Evolutionary conservation across 2,113 vertebrate species (phyloP).

Genomic region (Mesitornis unicolor): DNA sequence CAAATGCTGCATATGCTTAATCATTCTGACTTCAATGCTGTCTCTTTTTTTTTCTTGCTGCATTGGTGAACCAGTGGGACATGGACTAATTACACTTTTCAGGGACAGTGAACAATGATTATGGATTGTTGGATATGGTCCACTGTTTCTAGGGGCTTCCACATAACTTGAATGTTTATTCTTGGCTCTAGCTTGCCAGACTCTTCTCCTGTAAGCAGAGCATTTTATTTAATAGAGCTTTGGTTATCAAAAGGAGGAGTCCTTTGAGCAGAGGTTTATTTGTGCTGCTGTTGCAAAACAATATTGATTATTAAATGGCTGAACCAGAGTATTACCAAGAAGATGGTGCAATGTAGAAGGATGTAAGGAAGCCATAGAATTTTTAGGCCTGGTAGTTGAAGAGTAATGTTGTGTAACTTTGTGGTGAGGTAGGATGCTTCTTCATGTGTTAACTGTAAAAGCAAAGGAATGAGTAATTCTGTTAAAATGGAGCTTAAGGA

Average conservation of each 20-base stretch:
- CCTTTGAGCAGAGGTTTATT: background rate
- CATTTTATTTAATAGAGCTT: conserved; percentile 1
- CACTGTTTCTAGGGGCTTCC: conserved; percentile 56
- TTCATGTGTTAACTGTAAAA: background rate
- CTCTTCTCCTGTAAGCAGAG: background rate
- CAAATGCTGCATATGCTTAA: background rate
- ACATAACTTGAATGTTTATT: conserved; percentile 42
- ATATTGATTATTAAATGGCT: background rate
- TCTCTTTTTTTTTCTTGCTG: background rate
- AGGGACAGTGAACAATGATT: conserved; percentile 34
- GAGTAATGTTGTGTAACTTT: background rate
- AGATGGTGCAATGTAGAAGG: background rate
- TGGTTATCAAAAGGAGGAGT: conserved; percentile 9
- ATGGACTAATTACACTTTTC: conserved; percentile 50
- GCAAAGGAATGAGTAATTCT: background rate
- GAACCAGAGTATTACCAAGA: background rate
- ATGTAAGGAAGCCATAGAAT: background rate
- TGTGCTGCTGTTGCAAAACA: background rate
- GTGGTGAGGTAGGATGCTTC: background rate
- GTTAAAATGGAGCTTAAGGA: background rate
- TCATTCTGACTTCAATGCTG: background rate
- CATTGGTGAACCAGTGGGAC: background rate
- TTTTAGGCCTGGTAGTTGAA: background rate
- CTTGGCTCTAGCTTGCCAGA: background rate
- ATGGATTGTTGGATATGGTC: conserved; percentile 56